Evolutionary conservation across 1,140 invertebrate genomes (phyloP).

Genomic region (Drosophila punjabiensis): DNA sequence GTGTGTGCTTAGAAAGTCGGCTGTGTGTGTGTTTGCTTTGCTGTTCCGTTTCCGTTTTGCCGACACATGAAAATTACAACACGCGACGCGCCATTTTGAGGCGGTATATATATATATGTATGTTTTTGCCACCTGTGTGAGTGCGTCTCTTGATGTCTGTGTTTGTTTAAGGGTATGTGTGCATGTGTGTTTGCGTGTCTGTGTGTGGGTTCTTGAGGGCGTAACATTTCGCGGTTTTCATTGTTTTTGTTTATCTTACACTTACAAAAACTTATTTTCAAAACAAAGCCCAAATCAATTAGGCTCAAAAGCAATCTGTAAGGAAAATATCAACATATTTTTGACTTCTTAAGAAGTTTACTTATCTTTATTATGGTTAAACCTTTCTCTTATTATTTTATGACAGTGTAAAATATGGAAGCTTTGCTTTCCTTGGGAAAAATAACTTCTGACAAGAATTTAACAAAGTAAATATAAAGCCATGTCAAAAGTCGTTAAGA

Average conservation of each 20-base stretch:
- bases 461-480: neutral
- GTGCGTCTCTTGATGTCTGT: slow-evolving; percentile 12
- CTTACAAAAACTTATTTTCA: neutral
- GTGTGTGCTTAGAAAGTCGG: slow-evolving; percentile 21
- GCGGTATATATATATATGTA: slow-evolving; percentile 57
- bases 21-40: slow-evolving; percentile 34
- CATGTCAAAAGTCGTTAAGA: neutral
- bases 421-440: neutral
- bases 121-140: slow-evolving; percentile 51
- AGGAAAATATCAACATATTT: neutral
- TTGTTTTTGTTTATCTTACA: slow-evolving; percentile 14
- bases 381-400: neutral
- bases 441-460: neutral
- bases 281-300: slow-evolving; percentile 4
- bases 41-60: slow-evolving; percentile 51
- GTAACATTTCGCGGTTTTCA: slow-evolving; percentile 35
- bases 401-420: neutral
- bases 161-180: slow-evolving; percentile 4
- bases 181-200: neutral
- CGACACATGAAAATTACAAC: slow-evolving; percentile 60
- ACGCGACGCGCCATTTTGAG: slow-evolving; percentile 40
- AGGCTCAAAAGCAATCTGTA: neutral
- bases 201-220: slow-evolving; percentile 18
- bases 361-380: too few species aligned
- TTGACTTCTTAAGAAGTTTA: neutral